Percentiles rank a stretch among this genome's conserved stretches.
Conservation (phyloP, 1,140 invertebrate genomes). For the Brachionus manjavacas region DNA sequence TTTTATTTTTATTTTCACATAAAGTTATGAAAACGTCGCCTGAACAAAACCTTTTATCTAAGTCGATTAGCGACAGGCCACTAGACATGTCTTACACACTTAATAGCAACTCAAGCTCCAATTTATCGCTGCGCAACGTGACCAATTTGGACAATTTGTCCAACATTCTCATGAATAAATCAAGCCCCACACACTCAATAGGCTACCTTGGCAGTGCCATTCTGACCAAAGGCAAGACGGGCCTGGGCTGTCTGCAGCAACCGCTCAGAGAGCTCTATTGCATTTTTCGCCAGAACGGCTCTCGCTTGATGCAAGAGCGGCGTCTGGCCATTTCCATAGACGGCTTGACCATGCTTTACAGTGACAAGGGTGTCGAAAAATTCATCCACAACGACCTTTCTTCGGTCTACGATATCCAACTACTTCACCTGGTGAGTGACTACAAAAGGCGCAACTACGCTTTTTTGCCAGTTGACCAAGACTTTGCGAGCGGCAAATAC, state of each 20-base stretch:
- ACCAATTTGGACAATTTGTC: neutral
- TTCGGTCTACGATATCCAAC: conserved; percentile 23
- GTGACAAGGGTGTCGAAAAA: neutral
- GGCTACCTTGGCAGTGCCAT: conserved; percentile 39
- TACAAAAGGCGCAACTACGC: neutral
- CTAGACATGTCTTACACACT: neutral
- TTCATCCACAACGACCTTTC: conserved; percentile 27
- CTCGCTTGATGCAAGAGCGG: conserved; percentile 27
- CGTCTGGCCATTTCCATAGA: conserved; percentile 8
- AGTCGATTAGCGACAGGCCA: neutral
- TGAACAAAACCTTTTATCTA: neutral
- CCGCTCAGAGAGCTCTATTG: conserved; percentile 32
- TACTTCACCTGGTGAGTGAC: conserved; percentile 15
- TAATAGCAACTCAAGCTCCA: conserved; percentile 2
- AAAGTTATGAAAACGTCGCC: neutral
- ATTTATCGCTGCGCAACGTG: neutral
- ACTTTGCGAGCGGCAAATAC: neutral
- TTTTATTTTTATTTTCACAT: neutral
- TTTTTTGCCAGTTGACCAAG: neutral
- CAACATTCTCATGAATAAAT: conserved; percentile 5
- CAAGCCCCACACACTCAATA: neutral
- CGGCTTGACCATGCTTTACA: conserved; percentile 30
- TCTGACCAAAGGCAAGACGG: conserved; percentile 35
- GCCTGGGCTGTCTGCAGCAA: conserved; percentile 27
- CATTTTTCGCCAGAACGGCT: conserved; percentile 19